Evolutionary conservation across 2,113 vertebrate species (phyloP).

Genomic region (Gulo gulo): DNA sequence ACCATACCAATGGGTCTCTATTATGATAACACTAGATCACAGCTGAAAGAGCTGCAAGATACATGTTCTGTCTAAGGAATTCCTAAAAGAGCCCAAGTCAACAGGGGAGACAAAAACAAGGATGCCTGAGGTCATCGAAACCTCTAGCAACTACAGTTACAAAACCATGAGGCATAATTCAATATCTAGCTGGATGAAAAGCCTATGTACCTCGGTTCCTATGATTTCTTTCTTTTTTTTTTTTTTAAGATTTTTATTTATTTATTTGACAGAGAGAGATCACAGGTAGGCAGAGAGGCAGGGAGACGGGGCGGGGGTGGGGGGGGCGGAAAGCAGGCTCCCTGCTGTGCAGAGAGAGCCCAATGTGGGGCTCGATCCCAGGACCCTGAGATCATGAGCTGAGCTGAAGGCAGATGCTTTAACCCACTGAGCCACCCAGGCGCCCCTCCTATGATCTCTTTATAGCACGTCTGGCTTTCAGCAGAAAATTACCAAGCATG

Average conservation of each 20-base stretch:
- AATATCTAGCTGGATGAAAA: neutral
- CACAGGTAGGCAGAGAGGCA: too few relatives aligned
- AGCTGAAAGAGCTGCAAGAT: neutral
- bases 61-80: too few relatives aligned
- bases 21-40: rapidly evolving
- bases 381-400: too few relatives aligned
- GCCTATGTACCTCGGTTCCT: neutral
- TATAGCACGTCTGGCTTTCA: neutral
- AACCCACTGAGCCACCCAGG: too few relatives aligned
- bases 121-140: neutral
- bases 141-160: neutral
- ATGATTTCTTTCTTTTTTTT: neutral
- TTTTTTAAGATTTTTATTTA: too few relatives aligned
- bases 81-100: neutral
- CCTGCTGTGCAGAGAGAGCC: too few relatives aligned
- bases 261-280: too few relatives aligned
- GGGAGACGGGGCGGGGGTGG: too few relatives aligned
- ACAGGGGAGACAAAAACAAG: neutral
- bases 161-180: neutral
- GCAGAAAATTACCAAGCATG: neutral
- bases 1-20: neutral
- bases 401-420: too few relatives aligned
- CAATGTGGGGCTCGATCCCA: too few relatives aligned
- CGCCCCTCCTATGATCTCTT: neutral
- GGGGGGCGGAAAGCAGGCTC: too few relatives aligned